Conservation (phyloP, 2,888 invertebrate genomes). For the Drosophila picticornis region DNA sequence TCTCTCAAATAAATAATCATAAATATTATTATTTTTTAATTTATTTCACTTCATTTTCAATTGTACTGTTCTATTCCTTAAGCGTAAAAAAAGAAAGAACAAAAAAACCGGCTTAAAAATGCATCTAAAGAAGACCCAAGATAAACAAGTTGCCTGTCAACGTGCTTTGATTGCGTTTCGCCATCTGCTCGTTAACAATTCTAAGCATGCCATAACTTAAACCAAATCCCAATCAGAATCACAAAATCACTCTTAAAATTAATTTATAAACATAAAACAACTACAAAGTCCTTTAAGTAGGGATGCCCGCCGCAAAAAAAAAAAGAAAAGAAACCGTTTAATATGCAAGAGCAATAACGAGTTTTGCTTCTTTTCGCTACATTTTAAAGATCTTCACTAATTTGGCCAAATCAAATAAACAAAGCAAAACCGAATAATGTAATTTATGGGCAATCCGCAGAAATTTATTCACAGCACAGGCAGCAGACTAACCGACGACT, state of each 20-base stretch:
- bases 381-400: constrained; percentile 52
- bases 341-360: constrained; percentile 42
- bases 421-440: constrained; percentile 24
- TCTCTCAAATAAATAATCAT: neutral
- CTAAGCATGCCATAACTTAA: constrained; percentile 37
- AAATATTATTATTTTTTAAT: neutral
- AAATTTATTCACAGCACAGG: constrained; percentile 35
- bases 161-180: constrained; percentile 2
- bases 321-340: constrained; percentile 28
- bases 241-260: constrained; percentile 43
- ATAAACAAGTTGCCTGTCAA: constrained; percentile 18
- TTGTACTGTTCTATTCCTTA: neutral
- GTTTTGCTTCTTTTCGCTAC: constrained; percentile 17
- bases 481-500: constrained; percentile 36
- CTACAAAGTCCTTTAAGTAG: constrained; percentile 34
- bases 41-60: neutral
- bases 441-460: constrained; percentile 48
- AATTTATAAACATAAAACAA: constrained; percentile 41
- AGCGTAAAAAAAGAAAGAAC: neutral
- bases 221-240: constrained; percentile 28
- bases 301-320: constrained; percentile 10
- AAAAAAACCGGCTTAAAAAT: constrained; percentile 7
- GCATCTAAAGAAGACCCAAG: neutral
- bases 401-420: constrained; percentile 47
- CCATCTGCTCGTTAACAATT: constrained; percentile 44